Evolutionary conservation across 2,113 vertebrate genomes (phyloP), one percentile per base, ranked within the genome.

Genomic region (Tychaedon coryphoeus): DNA sequence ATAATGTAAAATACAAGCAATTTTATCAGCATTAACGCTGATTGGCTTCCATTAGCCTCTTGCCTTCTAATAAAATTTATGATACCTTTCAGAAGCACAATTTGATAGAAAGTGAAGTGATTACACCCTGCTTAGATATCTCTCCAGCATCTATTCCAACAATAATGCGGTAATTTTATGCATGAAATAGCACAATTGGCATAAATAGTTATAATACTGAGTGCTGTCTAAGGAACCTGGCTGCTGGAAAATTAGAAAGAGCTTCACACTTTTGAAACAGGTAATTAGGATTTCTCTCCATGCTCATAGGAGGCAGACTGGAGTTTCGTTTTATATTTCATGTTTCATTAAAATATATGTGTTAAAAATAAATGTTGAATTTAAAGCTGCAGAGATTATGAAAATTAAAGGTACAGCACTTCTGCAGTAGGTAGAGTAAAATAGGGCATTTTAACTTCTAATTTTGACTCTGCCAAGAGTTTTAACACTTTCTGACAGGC

Each of bases 141-240:
- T 98, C 97, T 98, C 95, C 92, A 92, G 97, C 96, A 98, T 98
- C 97, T 97, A 97, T 98, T 97, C 97, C 94, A 98, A 98, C 97
- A 98, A 98, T 98, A 98, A 98, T 98, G 97, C 92, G 11, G 98
- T 98, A 98, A 98, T 98, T 98, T 98, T 98, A 98, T 98, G 98
- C 98, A 98, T 98, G 98, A 97, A 98, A 98, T 98, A 97, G 97
- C 98, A 98, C 98, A 98, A 98, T 98, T 98, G 98, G 98, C 98
- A 98, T 98, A 98, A 98, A 98, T 98, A 98, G 98, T 98, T 98
- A 98, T 98, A 98, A 98, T 98, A 98, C 97, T 95, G 97, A 97
- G 97, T 97, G 98, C 97, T 98, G 97, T 97, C 97, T 98, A 97
- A 98, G 97, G 97, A 98, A 98, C 95, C 98, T 97, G 97, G 97